A percentile compares a stretch with the other conserved stretches of the same genome.
These are phyloP conservation scores for Polymixis flavicincta DNA, from an alignment of 2,888 invertebrate species.

Conservation along the genomic window DNA sequence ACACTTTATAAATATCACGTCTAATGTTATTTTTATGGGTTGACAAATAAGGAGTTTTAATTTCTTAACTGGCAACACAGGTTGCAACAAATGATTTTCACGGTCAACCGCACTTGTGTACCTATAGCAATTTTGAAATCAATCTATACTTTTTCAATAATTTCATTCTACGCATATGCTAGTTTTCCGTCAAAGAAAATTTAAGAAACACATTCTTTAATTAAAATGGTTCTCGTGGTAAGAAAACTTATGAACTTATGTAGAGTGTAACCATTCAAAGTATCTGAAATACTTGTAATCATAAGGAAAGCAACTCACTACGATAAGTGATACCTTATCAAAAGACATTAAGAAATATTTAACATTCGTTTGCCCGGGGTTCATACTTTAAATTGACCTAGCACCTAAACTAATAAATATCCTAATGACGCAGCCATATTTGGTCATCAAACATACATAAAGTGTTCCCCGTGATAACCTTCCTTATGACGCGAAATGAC, in stretches of 20 bases:
- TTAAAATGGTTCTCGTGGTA: background rate
- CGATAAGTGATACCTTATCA: background rate
- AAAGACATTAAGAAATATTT: background rate
- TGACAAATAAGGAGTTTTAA: slow-evolving; percentile 21
- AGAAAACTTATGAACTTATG: background rate
- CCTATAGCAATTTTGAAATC: slow-evolving; percentile 80
- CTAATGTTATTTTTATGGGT: background rate
- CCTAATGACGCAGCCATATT: background rate
- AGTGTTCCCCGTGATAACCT: background rate
- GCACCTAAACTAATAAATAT: background rate
- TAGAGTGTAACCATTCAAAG: no score
- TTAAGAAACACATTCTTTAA: background rate
- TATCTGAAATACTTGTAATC: background rate
- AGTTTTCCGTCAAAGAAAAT: slow-evolving; percentile 12
- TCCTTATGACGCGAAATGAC: slow-evolving; percentile 56
- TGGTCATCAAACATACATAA: background rate
- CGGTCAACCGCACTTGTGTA: slow-evolving; percentile 82
- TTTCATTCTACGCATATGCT: slow-evolving; percentile 59
- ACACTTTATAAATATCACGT: background rate
- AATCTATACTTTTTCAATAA: slow-evolving; percentile 79
- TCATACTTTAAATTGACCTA: background rate
- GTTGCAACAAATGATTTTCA: slow-evolving; percentile 69
- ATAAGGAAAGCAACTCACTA: background rate
- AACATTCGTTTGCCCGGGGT: background rate
- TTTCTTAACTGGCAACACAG: slow-evolving; percentile 53